phyloP scores from a whole-genome alignment of 2,797 vertebrate species.

The Spea hammondii region DNA sequence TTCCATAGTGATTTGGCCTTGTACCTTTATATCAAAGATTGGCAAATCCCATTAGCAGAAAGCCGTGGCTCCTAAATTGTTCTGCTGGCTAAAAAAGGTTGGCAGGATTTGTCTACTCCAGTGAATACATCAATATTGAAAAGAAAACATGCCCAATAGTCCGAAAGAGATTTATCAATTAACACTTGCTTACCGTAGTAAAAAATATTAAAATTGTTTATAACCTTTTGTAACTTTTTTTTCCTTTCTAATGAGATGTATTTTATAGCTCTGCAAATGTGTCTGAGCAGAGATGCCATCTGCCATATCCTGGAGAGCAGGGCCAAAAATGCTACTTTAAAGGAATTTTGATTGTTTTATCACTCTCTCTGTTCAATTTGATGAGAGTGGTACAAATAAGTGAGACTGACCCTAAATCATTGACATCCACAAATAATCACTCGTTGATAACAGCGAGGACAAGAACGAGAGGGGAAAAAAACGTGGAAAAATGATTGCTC shows the following conservation, averaged over 20 bases:
- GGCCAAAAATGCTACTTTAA: slow-evolving; percentile 26
- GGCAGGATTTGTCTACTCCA: too few species aligned
- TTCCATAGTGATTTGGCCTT: too few species aligned
- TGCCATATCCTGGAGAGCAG: slow-evolving; percentile 8
- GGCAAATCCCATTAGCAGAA: too few species aligned
- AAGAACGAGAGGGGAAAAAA: not conserved
- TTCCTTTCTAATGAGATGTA: slow-evolving; percentile 16
- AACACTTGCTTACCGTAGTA: too few species aligned
- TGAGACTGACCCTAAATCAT: slow-evolving; percentile 7
- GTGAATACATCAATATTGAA: too few species aligned
- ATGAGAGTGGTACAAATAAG: slow-evolving; percentile 9
- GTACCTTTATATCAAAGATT: too few species aligned
- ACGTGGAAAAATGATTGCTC: not conserved
- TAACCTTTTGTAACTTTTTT: not conserved
- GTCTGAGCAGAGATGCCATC: slow-evolving; percentile 27
- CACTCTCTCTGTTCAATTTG: not conserved
- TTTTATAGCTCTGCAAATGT: slow-evolving; percentile 23
- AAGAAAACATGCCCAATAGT: too few species aligned
- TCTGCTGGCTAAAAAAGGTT: too few species aligned
- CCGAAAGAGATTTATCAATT: too few species aligned
- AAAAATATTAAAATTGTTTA: too few species aligned
- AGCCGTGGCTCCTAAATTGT: too few species aligned
- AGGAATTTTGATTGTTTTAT: slow-evolving; percentile 20
- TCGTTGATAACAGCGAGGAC: not conserved
- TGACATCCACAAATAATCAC: not conserved